A percentile compares a stretch with the other conserved stretches of the same genome.
phyloP scores from a whole-genome alignment of 1,140 invertebrate species.

The Akabosia matsudoensis region DNA sequence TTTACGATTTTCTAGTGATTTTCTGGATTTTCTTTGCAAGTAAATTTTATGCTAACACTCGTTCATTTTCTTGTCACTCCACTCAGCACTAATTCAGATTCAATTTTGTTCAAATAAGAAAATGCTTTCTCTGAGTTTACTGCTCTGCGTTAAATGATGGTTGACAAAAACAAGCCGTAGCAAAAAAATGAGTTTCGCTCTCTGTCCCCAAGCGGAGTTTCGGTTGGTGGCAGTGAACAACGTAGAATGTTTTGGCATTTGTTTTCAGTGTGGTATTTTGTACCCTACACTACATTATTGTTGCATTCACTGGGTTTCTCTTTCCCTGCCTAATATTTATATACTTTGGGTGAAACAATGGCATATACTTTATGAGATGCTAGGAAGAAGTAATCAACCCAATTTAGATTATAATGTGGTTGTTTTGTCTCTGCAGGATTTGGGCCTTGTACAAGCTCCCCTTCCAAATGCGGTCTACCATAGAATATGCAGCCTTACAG shows the following conservation, averaged over 20 bases:
- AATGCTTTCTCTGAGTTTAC: neutral
- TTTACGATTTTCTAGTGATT: too few relatives aligned
- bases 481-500: neutral
- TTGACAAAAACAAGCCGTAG: neutral
- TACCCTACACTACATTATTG: neutral
- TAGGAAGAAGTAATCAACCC: neutral
- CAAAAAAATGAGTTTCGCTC: neutral
- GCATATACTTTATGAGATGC: neutral
- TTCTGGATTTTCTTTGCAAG: neutral
- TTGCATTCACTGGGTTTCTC: neutral
- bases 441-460: neutral
- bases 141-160: neutral
- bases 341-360: too few relatives aligned
- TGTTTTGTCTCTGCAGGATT: neutral
- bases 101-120: neutral
- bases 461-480: neutral
- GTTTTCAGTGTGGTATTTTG: neutral
- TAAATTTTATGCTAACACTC: slow-evolving; percentile 5
- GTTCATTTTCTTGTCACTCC: too few relatives aligned
- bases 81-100: too few relatives aligned
- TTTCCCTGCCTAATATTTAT: too few relatives aligned
- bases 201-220: neutral
- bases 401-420: neutral
- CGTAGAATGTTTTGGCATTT: neutral
- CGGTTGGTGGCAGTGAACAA: neutral